phyloP scores from a whole-genome alignment of 2,113 vertebrate species.

The Melierax canorus region DNA sequence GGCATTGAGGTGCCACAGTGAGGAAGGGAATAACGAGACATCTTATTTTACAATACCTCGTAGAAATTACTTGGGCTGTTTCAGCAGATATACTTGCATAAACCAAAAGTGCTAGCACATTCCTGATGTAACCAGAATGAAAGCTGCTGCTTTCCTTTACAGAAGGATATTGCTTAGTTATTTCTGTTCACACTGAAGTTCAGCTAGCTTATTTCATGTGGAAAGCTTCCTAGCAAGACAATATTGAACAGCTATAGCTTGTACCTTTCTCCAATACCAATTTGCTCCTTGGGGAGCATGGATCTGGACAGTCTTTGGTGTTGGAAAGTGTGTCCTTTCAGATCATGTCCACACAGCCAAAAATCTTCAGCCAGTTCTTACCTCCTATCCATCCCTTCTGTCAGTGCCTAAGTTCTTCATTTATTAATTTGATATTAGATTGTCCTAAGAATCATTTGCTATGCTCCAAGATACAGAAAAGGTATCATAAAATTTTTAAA shows the following conservation, averaged over 20 bases:
- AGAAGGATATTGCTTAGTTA: not conserved
- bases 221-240: not conserved
- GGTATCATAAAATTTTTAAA: not conserved
- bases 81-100: not conserved
- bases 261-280: not conserved
- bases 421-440: not conserved
- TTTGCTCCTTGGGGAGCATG: not conserved
- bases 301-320: not conserved
- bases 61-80: not conserved
- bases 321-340: not conserved
- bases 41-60: not conserved
- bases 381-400: not conserved
- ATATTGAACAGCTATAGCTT: not conserved
- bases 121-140: not conserved
- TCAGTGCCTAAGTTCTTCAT: not conserved
- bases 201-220: not conserved
- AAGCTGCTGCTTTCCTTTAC: not conserved
- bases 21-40: not conserved
- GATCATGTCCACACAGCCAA: accelerated
- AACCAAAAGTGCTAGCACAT: not conserved
- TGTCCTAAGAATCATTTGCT: not conserved
- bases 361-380: not conserved
- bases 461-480: not conserved
- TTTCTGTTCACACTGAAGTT: not conserved
- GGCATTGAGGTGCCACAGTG: not conserved